A percentile compares a stretch with the other conserved stretches of the same genome.
These are phyloP conservation scores for Cebus imitator DNA, from an alignment of 2,113 vertebrate genomes.

Conservation along the genomic window DNA sequence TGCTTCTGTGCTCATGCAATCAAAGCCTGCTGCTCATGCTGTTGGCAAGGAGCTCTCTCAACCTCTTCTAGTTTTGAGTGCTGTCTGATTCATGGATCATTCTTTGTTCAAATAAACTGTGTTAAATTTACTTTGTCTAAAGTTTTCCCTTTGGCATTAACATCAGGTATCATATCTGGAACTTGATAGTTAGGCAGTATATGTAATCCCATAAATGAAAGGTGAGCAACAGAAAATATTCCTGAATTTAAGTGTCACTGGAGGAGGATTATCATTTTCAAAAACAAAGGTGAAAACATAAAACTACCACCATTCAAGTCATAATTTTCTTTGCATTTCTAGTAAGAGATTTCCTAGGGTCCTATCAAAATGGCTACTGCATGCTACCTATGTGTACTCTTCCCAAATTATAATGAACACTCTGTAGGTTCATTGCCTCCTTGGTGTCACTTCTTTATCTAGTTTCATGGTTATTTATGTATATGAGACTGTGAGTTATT, in stretches of 20 bases:
- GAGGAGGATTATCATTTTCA: neutral
- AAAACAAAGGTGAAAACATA: neutral
- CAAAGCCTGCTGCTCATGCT: no score
- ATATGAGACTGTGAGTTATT: neutral
- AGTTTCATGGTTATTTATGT: neutral
- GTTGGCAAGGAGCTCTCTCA: neutral
- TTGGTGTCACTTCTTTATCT: neutral
- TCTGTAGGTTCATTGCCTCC: neutral
- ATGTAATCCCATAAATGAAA: neutral
- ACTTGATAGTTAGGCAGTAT: neutral
- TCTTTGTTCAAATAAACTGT: neutral
- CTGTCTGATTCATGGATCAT: neutral
- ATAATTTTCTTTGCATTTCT: neutral
- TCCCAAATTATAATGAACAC: neutral
- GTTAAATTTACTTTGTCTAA: neutral
- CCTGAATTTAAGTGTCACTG: neutral
- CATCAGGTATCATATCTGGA: neutral
- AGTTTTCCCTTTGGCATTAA: neutral
- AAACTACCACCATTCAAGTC: neutral
- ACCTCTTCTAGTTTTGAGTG: neutral
- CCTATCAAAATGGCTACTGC: no score
- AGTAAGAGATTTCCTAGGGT: neutral
- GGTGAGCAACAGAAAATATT: neutral
- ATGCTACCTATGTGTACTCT: neutral
- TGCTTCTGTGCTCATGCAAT: neutral